Percentiles rank a stretch among this genome's conserved stretches.
Evolutionary conservation across 1,140 invertebrate genomes (phyloP).

Genomic region (Hyposmocoma kahamanoa): DNA sequence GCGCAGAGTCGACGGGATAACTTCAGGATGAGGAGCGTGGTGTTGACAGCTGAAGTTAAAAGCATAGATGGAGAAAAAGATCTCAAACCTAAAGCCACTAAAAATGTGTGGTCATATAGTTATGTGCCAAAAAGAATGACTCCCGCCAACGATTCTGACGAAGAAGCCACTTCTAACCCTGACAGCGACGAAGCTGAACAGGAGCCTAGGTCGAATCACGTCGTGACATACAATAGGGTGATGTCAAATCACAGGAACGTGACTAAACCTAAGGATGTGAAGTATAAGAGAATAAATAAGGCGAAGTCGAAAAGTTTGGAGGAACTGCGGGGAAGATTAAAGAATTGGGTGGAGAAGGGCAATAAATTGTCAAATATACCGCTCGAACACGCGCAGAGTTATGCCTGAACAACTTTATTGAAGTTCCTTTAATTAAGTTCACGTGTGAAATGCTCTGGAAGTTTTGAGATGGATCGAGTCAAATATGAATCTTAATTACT

Average conservation of each 20-base stretch:
- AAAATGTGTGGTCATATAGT: slow-evolving; percentile 64
- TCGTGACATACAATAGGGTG: slow-evolving; percentile 88
- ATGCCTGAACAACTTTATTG: slow-evolving; percentile 46
- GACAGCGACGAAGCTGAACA: slow-evolving; percentile 55
- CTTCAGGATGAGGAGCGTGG: slow-evolving; percentile 65
- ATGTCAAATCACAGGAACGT: slow-evolving; percentile 93
- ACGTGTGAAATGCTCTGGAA: slow-evolving; percentile 9
- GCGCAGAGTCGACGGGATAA: slow-evolving; percentile 64
- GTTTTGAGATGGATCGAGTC: no score
- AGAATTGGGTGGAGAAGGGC: slow-evolving; percentile 88
- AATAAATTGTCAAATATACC: slow-evolving; percentile 75
- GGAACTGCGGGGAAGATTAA: slow-evolving; percentile 85
- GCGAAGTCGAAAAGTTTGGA: slow-evolving; percentile 92
- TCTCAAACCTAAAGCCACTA: slow-evolving; percentile 44
- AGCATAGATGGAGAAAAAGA: slow-evolving; percentile 66
- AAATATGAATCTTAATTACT: no score
- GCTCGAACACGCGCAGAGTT: slow-evolving; percentile 69
- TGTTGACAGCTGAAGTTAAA: slow-evolving; percentile 59
- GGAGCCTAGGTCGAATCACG: slow-evolving; percentile 71
- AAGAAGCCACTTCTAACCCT: slow-evolving; percentile 54
- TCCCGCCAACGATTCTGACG: slow-evolving; percentile 64
- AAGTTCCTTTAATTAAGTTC: slow-evolving; percentile 30
- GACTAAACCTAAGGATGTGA: slow-evolving; percentile 92
- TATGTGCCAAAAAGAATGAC: slow-evolving; percentile 71
- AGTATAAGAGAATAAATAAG: slow-evolving; percentile 92